A percentile compares a stretch with the other conserved stretches of the same genome.
These are phyloP conservation scores for Oophaga pumilio DNA, from an alignment of 2,113 vertebrate genomes.

Conservation along the genomic window DNA sequence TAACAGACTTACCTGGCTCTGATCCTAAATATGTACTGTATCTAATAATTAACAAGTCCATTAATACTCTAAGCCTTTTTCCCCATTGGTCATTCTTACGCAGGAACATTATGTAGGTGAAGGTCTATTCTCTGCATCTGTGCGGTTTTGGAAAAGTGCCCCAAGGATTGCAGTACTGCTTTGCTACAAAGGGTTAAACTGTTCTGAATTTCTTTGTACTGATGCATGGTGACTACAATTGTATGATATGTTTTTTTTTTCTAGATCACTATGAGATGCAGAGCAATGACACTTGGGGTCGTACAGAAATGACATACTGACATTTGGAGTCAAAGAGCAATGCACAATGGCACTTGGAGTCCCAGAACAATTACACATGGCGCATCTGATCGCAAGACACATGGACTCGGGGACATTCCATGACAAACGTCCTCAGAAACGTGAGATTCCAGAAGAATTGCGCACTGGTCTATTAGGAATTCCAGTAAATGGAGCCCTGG, in stretches of 20 bases:
- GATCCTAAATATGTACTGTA: slow-evolving; percentile 4
- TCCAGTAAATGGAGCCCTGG: background rate
- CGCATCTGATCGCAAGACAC: background rate
- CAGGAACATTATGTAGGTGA: background rate
- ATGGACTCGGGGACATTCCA: background rate
- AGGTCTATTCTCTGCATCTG: background rate
- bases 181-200: background rate
- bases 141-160: background rate
- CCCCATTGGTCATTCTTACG: background rate
- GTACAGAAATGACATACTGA: background rate
- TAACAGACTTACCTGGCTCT: slow-evolving; percentile 12
- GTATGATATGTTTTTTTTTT: background rate
- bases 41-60: slow-evolving; percentile 5
- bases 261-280: background rate
- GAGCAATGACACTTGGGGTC: background rate
- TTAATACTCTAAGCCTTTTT: background rate
- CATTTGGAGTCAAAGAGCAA: background rate
- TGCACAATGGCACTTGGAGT: background rate
- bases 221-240: background rate
- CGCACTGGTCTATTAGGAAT: background rate
- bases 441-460: background rate
- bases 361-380: background rate
- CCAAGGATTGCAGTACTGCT: background rate
- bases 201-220: background rate
- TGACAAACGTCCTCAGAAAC: background rate